phyloP scores from a whole-genome alignment of 2,797 vertebrate genomes.

The Eulemur coronatus region DNA sequence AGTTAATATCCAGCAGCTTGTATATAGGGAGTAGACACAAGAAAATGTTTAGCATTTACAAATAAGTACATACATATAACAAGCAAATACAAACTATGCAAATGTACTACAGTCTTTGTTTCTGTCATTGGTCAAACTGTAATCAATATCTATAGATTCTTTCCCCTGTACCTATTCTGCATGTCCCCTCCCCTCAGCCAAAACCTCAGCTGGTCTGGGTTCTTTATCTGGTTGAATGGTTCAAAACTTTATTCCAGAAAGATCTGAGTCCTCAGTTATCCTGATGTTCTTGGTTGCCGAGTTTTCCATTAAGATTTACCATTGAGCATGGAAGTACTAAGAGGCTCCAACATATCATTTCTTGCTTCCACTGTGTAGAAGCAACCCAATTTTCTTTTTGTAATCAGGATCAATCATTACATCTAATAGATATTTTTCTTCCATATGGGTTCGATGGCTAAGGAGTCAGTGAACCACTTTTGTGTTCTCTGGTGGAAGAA shows the following conservation, averaged over 20 bases:
- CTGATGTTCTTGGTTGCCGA: neutral
- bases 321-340: neutral
- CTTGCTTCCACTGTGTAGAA: neutral
- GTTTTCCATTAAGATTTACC: neutral
- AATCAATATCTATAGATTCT: neutral
- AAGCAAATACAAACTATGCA: neutral
- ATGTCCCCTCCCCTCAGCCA: neutral
- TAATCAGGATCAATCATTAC: neutral
- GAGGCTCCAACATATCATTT: neutral
- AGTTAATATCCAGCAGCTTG: neutral
- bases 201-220: neutral
- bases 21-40: neutral
- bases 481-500: neutral
- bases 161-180: neutral
- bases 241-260: neutral
- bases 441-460: neutral
- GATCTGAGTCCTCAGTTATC: neutral
- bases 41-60: too few relatives aligned
- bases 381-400: too few relatives aligned
- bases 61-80: neutral
- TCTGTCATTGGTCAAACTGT: neutral
- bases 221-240: neutral
- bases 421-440: neutral
- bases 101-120: neutral
- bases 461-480: neutral